phyloP scores from a whole-genome alignment of 2,888 invertebrate genomes.

The Alitta virens region DNA sequence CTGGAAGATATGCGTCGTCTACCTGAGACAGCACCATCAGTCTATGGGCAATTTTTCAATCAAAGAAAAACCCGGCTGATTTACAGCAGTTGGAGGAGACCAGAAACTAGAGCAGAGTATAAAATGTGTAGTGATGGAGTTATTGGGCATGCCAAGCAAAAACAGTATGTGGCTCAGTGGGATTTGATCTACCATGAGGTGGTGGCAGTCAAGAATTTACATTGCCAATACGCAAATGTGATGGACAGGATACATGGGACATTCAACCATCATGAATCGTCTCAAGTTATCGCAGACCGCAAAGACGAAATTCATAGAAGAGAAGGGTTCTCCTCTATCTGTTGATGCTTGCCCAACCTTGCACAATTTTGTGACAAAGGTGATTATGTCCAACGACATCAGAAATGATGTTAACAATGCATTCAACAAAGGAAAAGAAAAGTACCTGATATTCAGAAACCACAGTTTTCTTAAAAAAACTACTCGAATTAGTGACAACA shows the following conservation, averaged over 20 bases:
- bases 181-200: constrained; percentile 15
- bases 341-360: neutral
- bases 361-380: constrained; percentile 11
- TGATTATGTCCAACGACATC: constrained; percentile 1
- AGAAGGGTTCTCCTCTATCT: constrained; percentile 10
- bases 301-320: constrained; percentile 4
- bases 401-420: constrained; percentile 4
- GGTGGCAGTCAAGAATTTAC: constrained; percentile 13
- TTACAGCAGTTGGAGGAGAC: constrained; percentile 15
- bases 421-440: constrained; percentile 3
- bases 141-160: constrained; percentile 13
- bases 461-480: neutral
- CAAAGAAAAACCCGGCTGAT: constrained; percentile 9
- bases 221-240: constrained; percentile 3
- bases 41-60: constrained; percentile 9
- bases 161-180: constrained; percentile 10
- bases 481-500: neutral
- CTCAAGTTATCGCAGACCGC: neutral
- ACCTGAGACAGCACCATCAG: constrained; percentile 15
- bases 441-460: neutral
- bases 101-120: constrained; percentile 10
- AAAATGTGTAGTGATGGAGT: constrained; percentile 10
- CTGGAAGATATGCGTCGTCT: constrained; percentile 9
- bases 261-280: constrained; percentile 6
- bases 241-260: constrained; percentile 2